phyloP scores from a whole-genome alignment of 1,140 invertebrate species.

The Drosophila pachea region DNA sequence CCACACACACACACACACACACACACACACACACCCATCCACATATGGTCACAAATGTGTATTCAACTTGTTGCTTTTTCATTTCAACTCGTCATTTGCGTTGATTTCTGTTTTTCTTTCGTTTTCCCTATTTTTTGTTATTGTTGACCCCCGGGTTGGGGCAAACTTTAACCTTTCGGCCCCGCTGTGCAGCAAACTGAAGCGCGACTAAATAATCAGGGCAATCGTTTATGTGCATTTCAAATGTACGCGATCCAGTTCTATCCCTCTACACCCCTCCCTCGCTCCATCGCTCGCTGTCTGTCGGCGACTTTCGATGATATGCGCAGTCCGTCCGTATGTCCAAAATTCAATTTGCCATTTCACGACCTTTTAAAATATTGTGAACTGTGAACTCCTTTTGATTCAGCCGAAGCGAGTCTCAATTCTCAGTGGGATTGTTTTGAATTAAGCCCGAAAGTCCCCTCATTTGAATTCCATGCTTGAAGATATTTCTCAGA shows the following conservation, averaged over 20 bases:
- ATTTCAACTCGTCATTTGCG: conserved; percentile 29
- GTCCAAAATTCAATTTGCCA: conserved; percentile 34
- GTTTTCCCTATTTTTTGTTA: too few species aligned
- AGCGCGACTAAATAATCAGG: conserved; percentile 60
- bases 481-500: too few species aligned
- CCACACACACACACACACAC: background rate
- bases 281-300: too few species aligned
- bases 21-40: background rate
- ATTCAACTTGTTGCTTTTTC: conserved; percentile 67
- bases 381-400: conserved; percentile 26
- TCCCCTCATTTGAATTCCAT: too few species aligned
- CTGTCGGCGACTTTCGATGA: background rate
- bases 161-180: conserved; percentile 58
- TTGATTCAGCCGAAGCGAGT: conserved; percentile 11
- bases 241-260: conserved; percentile 13
- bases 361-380: conserved; percentile 1
- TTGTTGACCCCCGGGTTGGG: conserved; percentile 5
- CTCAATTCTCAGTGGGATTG: background rate
- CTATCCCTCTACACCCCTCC: too few species aligned
- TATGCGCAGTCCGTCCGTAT: background rate
- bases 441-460: too few species aligned
- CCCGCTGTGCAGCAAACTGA: conserved; percentile 48
- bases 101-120: conserved; percentile 5
- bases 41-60: background rate
- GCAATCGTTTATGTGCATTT: conserved; percentile 67